phyloP scores from a whole-genome alignment of 2,888 invertebrate species.

The Volucella bombylans region DNA sequence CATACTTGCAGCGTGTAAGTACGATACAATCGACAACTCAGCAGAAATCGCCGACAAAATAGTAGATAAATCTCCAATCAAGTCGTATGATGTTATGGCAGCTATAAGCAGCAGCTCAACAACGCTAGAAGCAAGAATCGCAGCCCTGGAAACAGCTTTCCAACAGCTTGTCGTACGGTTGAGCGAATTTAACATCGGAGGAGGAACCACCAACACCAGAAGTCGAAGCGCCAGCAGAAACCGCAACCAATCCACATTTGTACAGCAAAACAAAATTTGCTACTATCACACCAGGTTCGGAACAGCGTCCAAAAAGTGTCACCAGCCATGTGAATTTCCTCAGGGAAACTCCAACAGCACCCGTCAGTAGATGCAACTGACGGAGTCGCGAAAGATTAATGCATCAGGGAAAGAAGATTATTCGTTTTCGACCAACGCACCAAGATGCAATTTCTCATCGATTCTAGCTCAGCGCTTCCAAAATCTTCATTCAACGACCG shows the following conservation, averaged over 20 bases:
- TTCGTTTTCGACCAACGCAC: constrained; percentile 18
- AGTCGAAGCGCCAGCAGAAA: background rate
- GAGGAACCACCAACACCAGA: background rate
- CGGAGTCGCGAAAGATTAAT: background rate
- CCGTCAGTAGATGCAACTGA: constrained; percentile 17
- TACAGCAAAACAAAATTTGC: background rate
- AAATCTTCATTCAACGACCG: background rate
- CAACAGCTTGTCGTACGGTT: constrained; percentile 12
- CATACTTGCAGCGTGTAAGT: background rate
- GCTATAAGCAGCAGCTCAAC: no score
- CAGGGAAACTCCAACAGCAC: constrained; percentile 1
- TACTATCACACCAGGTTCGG: constrained; percentile 9
- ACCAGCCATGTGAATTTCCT: constrained; percentile 3
- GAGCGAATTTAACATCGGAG: background rate
- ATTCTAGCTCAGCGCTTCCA: constrained; percentile 70
- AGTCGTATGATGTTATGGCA: no score
- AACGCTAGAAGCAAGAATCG: background rate
- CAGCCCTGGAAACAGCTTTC: background rate
- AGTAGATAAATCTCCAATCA: background rate
- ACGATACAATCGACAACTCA: background rate
- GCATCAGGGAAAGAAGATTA: constrained; percentile 11
- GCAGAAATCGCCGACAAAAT: constrained; percentile 8
- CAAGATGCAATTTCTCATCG: constrained; percentile 61
- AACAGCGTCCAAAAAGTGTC: constrained; percentile 11
- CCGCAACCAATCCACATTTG: background rate